phyloP scores from a whole-genome alignment of 2,797 vertebrate genomes.

The Apodemus agrarius region DNA sequence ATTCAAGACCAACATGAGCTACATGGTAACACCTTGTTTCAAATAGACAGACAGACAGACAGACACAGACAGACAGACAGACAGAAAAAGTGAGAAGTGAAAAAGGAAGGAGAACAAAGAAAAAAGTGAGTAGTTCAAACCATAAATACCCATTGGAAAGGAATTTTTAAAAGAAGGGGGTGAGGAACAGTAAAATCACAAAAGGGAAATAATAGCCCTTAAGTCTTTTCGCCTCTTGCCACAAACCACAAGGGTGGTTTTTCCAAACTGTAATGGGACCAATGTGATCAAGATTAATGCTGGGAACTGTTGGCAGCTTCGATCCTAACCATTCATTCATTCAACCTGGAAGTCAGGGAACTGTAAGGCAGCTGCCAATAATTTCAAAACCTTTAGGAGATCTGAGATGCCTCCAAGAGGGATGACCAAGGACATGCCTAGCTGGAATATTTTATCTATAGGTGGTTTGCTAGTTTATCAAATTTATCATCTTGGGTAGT shows the following conservation, averaged over 20 bases:
- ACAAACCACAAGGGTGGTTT: constrained; percentile 58
- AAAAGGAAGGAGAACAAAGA: background rate
- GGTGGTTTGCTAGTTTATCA: background rate
- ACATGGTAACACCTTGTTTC: background rate
- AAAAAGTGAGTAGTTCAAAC: background rate
- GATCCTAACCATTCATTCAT: constrained; percentile 21
- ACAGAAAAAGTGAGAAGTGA: background rate
- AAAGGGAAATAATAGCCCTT: constrained; percentile 30
- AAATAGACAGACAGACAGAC: background rate
- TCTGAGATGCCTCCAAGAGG: background rate
- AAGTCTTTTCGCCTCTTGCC: constrained; percentile 33
- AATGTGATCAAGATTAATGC: constrained; percentile 32
- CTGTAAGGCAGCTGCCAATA: constrained; percentile 4
- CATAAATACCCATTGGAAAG: background rate
- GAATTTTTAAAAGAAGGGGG: background rate
- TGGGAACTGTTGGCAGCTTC: background rate
- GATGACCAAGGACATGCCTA: background rate
- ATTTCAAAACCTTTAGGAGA: constrained; percentile 53
- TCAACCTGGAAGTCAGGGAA: constrained; percentile 48
- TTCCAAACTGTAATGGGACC: constrained; percentile 14
- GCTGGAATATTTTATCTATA: background rate
- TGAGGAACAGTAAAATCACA: background rate
- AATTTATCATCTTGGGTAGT: background rate
- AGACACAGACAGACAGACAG: background rate
- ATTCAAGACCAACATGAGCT: background rate